Percentiles rank a stretch among this genome's conserved stretches.
Conservation (phyloP, 2,797 vertebrate genomes). For the Enteromius viviparus region DNA sequence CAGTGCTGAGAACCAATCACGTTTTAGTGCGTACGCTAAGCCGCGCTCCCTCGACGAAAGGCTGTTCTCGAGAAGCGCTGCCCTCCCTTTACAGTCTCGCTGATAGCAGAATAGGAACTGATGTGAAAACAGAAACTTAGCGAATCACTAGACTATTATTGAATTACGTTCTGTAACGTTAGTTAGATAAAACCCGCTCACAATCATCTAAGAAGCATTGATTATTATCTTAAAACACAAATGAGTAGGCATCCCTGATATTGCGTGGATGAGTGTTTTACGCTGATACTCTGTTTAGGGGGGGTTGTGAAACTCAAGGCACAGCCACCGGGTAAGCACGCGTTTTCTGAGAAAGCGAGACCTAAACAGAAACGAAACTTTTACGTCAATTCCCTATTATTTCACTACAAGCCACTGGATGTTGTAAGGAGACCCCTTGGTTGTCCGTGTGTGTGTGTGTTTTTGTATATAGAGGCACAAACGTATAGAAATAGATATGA, state of each 20-base stretch:
- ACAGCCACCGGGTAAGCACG: constrained; percentile 52
- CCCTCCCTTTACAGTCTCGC: constrained; percentile 1
- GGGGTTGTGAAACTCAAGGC: constrained; percentile 10
- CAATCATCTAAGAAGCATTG: neutral
- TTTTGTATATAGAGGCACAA: neutral
- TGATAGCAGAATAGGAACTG: constrained; percentile 33
- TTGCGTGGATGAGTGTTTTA: accelerated
- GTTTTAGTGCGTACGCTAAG: neutral
- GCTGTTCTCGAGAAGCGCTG: constrained; percentile 8
- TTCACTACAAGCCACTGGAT: neutral
- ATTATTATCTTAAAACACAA: neutral
- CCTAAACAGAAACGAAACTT: constrained; percentile 54
- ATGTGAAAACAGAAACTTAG: constrained; percentile 51
- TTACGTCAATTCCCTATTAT: constrained; percentile 24
- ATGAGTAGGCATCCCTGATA: neutral
- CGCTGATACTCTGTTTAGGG: neutral
- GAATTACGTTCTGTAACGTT: accelerated
- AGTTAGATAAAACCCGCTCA: too few species aligned
- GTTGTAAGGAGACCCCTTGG: neutral
- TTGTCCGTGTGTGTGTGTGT: neutral
- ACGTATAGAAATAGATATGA: neutral
- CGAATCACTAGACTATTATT: too few species aligned
- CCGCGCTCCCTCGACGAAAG: neutral
- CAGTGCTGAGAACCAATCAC: constrained; percentile 33
- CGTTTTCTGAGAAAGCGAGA: constrained; percentile 65